Percentiles rank a stretch among this genome's conserved stretches.
Conservation (phyloP, 2,797 vertebrate genomes). For the Sebastes taczanowskii region DNA sequence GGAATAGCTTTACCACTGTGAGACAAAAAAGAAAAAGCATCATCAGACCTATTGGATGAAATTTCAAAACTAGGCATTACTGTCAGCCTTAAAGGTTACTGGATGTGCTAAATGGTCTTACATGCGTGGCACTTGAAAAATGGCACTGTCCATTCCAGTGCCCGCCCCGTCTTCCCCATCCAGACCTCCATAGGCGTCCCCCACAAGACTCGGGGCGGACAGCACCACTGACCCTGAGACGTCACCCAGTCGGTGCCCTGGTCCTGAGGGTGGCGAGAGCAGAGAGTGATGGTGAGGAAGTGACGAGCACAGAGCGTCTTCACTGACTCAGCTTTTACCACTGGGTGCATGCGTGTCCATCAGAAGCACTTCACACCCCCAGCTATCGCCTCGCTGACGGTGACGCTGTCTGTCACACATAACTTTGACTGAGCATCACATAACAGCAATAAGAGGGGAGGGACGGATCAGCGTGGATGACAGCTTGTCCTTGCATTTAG, state of each 20-base stretch:
- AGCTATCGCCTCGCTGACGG: constrained; percentile 22
- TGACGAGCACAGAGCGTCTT: background rate
- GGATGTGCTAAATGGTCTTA: constrained; percentile 75
- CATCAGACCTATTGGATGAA: background rate
- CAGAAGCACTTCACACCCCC: constrained; percentile 35
- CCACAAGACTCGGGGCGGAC: constrained; percentile 88
- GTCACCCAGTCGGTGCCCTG: constrained; percentile 88
- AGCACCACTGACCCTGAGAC: constrained; percentile 90
- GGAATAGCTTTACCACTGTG: constrained; percentile 90
- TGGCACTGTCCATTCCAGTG: constrained; percentile 90
- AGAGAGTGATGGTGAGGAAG: constrained; percentile 6
- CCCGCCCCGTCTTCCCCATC: constrained; percentile 89
- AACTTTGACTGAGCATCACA: constrained; percentile 22
- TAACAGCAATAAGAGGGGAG: background rate
- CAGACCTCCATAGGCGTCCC: constrained; percentile 88
- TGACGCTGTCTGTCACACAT: constrained; percentile 11
- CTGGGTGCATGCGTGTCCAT: constrained; percentile 23
- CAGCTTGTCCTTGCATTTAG: constrained; percentile 26
- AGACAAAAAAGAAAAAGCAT: background rate
- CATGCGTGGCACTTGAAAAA: constrained; percentile 95
- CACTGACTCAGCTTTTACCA: constrained; percentile 18
- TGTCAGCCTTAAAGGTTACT: background rate
- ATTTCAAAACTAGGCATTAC: background rate
- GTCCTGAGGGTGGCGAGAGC: constrained; percentile 77
- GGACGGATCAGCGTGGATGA: constrained; percentile 14